These are phyloP conservation scores for Hydrophis major DNA, from an alignment of 2,797 vertebrate genomes.

Conservation along the genomic window DNA sequence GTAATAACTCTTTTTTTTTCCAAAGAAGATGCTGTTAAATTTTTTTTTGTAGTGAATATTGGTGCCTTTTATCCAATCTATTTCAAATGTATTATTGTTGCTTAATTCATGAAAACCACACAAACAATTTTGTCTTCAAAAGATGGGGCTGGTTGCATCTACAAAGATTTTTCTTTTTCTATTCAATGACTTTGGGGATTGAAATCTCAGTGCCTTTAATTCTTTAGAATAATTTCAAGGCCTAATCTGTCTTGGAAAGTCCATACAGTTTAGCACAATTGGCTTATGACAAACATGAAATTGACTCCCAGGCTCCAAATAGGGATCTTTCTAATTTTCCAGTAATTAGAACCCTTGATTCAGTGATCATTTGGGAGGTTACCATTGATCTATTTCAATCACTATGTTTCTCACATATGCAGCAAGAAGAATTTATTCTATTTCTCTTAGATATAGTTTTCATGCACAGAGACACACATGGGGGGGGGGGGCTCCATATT, in stretches of 20 bases:
- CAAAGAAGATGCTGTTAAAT: not conserved
- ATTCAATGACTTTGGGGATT: not conserved
- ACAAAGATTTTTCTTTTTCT: too few relatives aligned
- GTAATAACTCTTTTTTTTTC: not conserved
- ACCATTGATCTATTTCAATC: not conserved
- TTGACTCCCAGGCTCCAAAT: not conserved
- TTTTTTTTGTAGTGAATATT: rapidly evolving
- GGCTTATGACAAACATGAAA: not conserved
- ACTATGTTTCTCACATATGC: conserved; percentile 33
- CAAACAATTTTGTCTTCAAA: not conserved
- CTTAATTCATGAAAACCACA: not conserved
- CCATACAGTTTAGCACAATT: not conserved
- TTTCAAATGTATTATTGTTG: not conserved
- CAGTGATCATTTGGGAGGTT: conserved; percentile 31
- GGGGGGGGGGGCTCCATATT: not conserved
- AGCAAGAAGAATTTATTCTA: conserved; percentile 32
- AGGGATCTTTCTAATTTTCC: not conserved
- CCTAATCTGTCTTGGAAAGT: not conserved
- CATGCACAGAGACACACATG: conserved; percentile 1
- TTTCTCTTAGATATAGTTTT: conserved; percentile 26
- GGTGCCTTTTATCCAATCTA: not conserved
- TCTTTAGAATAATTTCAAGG: not conserved
- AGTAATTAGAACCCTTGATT: conserved; percentile 12
- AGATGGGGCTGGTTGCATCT: not conserved
- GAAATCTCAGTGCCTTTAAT: not conserved